Percentiles rank a stretch among this genome's conserved stretches.
phyloP scores from a whole-genome alignment of 2,888 invertebrate species.

The Acleris laterana region DNA sequence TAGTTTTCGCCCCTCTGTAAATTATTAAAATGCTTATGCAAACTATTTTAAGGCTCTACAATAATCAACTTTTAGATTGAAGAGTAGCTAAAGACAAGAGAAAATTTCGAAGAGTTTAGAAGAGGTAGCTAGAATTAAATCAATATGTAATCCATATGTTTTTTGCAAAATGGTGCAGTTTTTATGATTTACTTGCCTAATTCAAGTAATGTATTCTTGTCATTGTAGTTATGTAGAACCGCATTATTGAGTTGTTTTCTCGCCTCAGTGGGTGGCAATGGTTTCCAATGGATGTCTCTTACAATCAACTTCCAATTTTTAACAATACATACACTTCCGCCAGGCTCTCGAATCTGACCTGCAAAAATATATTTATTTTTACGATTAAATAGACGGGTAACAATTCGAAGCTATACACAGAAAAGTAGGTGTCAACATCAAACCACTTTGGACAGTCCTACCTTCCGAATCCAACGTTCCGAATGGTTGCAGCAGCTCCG shows the following conservation, averaged over 20 bases:
- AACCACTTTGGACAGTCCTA: slow-evolving; percentile 41
- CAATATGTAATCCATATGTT: no score
- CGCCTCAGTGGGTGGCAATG: slow-evolving; percentile 92
- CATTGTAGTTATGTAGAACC: slow-evolving; percentile 85
- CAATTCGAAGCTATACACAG: neutral
- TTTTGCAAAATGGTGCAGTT: no score
- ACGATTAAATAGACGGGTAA: slow-evolving; percentile 32
- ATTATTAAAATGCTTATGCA: slow-evolving; percentile 1
- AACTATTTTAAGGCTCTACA: neutral
- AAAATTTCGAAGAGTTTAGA: no score
- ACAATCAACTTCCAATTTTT: slow-evolving; percentile 91
- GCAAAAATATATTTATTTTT: slow-evolving; percentile 16
- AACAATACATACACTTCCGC: slow-evolving; percentile 88
- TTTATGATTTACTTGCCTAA: slow-evolving; percentile 71
- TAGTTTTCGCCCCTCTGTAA: slow-evolving; percentile 83
- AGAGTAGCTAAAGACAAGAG: no score
- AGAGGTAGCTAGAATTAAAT: no score
- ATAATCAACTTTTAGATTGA: no score
- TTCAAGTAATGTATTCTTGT: slow-evolving; percentile 80
- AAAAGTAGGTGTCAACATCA: neutral
- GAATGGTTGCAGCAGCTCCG: slow-evolving; percentile 96
- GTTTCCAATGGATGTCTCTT: slow-evolving; percentile 92
- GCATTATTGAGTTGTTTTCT: slow-evolving; percentile 94
- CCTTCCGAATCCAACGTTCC: slow-evolving; percentile 86
- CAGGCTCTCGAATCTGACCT: slow-evolving; percentile 94